These are phyloP conservation scores for Drosophila rellima DNA, from an alignment of 2,888 invertebrate genomes.

Conservation along the genomic window DNA sequence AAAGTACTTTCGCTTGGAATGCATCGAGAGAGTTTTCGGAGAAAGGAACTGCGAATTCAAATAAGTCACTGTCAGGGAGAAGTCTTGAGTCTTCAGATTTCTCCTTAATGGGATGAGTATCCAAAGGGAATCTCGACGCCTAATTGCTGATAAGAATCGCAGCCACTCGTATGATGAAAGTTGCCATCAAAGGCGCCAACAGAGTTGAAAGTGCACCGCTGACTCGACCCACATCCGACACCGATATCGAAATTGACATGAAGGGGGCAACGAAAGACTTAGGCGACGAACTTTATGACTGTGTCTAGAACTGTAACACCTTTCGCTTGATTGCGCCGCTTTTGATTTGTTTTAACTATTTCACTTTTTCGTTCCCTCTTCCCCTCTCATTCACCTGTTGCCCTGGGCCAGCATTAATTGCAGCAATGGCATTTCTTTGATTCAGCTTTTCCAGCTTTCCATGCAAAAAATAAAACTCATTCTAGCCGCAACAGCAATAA, in stretches of 20 bases:
- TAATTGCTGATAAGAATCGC: slow-evolving; percentile 71
- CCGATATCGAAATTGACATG: not conserved
- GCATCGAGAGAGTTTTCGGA: slow-evolving; percentile 50
- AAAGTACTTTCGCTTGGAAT: slow-evolving; percentile 67
- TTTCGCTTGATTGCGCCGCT: slow-evolving; percentile 58
- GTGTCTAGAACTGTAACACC: slow-evolving; percentile 48
- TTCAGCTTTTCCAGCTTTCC: slow-evolving; percentile 61
- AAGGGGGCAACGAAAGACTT: slow-evolving; percentile 16
- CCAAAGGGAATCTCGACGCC: slow-evolving; percentile 42
- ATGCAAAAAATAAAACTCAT: slow-evolving; percentile 64
- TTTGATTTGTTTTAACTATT: slow-evolving; percentile 61
- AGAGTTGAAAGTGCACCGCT: slow-evolving; percentile 59
- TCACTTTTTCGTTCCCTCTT: slow-evolving; percentile 56
- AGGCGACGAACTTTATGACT: slow-evolving; percentile 47
- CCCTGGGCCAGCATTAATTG: slow-evolving; percentile 62
- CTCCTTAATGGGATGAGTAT: slow-evolving; percentile 37
- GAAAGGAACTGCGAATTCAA: slow-evolving; percentile 54
- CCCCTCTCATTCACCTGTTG: not conserved
- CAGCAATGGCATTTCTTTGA: slow-evolving; percentile 47
- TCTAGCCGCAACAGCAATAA: slow-evolving; percentile 49
- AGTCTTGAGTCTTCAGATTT: slow-evolving; percentile 22
- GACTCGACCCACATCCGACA: slow-evolving; percentile 47
- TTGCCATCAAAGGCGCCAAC: slow-evolving; percentile 20
- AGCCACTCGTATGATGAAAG: slow-evolving; percentile 40
- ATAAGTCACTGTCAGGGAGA: slow-evolving; percentile 18